Conservation (phyloP, 2,888 invertebrate genomes). For the Atrina japonica region DNA sequence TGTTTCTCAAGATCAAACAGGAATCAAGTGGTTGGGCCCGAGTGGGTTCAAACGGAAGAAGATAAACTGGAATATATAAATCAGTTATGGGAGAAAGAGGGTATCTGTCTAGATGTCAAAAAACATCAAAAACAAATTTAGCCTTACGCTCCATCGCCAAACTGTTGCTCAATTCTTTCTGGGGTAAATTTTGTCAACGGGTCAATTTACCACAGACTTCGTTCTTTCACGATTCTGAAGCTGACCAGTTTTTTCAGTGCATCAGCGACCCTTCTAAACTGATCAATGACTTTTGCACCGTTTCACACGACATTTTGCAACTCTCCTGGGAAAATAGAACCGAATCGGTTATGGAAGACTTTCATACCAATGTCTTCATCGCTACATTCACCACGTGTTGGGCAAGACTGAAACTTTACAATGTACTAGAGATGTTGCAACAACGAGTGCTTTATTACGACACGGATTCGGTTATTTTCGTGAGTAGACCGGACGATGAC, state of each 20-base stretch:
- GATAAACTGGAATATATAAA: slow-evolving; percentile 18
- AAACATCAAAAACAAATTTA: slow-evolving; percentile 20
- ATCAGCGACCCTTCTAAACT: slow-evolving; percentile 19
- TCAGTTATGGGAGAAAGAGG: slow-evolving; percentile 17
- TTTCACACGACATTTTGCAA: slow-evolving; percentile 20
- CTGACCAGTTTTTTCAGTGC: slow-evolving; percentile 11
- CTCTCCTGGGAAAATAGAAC: slow-evolving; percentile 11
- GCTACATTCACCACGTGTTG: slow-evolving; percentile 78
- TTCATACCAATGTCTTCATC: slow-evolving; percentile 56
- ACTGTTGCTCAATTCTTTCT: slow-evolving; percentile 15
- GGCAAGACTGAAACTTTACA: slow-evolving; percentile 75
- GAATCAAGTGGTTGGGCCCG: slow-evolving; percentile 22
- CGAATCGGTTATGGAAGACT: neutral
- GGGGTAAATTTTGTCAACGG: slow-evolving; percentile 24
- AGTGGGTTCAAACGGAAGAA: slow-evolving; percentile 10
- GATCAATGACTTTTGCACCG: slow-evolving; percentile 32
- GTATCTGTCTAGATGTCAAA: slow-evolving; percentile 16
- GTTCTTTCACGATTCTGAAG: slow-evolving; percentile 23
- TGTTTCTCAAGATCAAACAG: slow-evolving; percentile 33
- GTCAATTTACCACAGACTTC: slow-evolving; percentile 5
- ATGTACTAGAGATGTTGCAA: slow-evolving; percentile 69
- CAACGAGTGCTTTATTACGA: slow-evolving; percentile 76
- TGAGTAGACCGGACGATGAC: slow-evolving; percentile 32
- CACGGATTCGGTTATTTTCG: slow-evolving; percentile 76
- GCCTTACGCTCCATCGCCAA: slow-evolving; percentile 12